Evolutionary conservation across 2,113 vertebrate genomes (phyloP), one percentile per base, ranked within the genome.

Genomic region (Larimichthys crocea): DNA sequence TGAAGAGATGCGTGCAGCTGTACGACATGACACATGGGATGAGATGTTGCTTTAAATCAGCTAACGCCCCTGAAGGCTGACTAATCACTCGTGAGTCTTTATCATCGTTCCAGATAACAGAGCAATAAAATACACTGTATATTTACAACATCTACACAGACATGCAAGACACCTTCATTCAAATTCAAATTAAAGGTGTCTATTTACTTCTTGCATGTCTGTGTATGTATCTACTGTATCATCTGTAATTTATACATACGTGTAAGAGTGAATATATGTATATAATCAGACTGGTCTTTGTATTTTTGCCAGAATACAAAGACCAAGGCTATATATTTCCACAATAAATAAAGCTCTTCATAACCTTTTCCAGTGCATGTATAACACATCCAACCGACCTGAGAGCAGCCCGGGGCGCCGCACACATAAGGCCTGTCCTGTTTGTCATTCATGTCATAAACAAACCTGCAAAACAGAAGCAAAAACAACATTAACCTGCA

Each of bases 391-490:
- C 29, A 56, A 96, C 97, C 96, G 93, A 99, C 98, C 97, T 99
- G 98, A 86, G 96, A 97, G 95, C 98, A 99, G 94, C 97, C 97
- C 10, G 97, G 97, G 87, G 98, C 97, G 93, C 95, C 95, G 96
- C 98, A 99, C 91, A 97, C 93, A 94, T 97, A 99, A 62, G 96
- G 96, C 96, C 97, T 96, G 91, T 98, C 97, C 96, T 97, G 97
- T 95, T 98, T 97, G 95, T 97, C 95, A 96, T 98, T 99, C 98
- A 99, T 99, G 96, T 97, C 96, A 96, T 95, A 95, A 91, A 96
- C 96, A 95, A 94, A 95, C 96, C 97, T 99, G 90, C 20, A 79
- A 82, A 75, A 84, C 68, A 92, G 53, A 86, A 74, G 42, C 35
- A 55, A 82, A 44, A 85, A 67, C 48, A 40, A 52, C 31, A 66